Conservation (phyloP, 1,140 invertebrate genomes). For the Saccostrea cuccullata region DNA sequence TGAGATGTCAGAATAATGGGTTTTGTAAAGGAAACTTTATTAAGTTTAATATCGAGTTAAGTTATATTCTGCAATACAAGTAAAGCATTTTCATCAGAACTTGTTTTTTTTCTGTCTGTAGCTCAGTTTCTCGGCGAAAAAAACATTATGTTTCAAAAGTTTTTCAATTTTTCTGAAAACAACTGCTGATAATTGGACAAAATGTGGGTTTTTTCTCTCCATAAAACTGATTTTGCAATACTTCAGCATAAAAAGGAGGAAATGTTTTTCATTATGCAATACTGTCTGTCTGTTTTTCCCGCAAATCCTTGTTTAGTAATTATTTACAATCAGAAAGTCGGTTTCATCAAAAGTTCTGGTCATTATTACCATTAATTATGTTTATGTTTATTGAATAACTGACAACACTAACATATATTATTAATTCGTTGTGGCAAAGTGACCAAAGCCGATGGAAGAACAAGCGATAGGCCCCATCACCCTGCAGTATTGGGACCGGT, state of each 20-base stretch:
- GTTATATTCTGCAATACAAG: too few species aligned
- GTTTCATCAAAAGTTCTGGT: not conserved
- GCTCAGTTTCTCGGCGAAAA: too few species aligned
- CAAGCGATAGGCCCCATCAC: conserved; percentile 5
- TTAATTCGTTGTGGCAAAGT: not conserved
- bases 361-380: conserved; percentile 31
- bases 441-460: not conserved
- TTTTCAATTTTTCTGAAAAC: not conserved
- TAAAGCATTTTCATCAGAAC: too few species aligned
- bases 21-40: too few species aligned
- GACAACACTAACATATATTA: conserved; percentile 6
- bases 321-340: not conserved
- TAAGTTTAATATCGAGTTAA: too few species aligned
- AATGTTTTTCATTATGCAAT: conserved; percentile 20
- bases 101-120: too few species aligned
- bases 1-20: too few species aligned
- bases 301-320: conserved; percentile 28
- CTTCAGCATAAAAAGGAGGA: conserved; percentile 3
- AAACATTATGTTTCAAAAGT: too few species aligned
- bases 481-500: not conserved
- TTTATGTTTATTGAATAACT: conserved; percentile 32
- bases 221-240: not conserved
- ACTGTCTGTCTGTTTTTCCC: conserved; percentile 13
- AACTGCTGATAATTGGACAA: not conserved
- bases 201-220: not conserved